Conservation (phyloP, 2,113 vertebrate species). For the Chionodraco myersi region DNA sequence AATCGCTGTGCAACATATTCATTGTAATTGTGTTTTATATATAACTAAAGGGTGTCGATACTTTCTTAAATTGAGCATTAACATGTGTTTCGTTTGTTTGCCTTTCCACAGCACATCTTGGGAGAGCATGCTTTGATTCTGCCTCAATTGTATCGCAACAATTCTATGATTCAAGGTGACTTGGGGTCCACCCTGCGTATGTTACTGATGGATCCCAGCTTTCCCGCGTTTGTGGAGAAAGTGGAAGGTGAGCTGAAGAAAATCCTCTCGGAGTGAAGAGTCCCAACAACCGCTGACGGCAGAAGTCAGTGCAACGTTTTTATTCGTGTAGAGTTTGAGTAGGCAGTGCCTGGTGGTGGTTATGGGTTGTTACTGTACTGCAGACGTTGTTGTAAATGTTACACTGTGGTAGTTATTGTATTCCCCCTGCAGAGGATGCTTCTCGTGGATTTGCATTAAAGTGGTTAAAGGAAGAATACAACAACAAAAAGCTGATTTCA, state of each 20-base stretch:
- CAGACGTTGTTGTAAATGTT: constrained; percentile 37
- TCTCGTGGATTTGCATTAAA: neutral
- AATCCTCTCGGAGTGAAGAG: constrained; percentile 80
- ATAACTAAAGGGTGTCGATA: neutral
- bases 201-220: constrained; percentile 91
- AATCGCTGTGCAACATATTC: neutral
- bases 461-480: constrained; percentile 13
- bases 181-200: constrained; percentile 86
- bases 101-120: constrained; percentile 82
- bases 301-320: constrained; percentile 37
- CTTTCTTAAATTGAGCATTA: neutral
- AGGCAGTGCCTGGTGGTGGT: constrained; percentile 45
- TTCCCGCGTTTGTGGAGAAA: constrained; percentile 91
- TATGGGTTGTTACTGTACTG: constrained; percentile 28
- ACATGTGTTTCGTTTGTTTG: neutral
- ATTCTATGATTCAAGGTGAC: constrained; percentile 70
- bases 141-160: constrained; percentile 63
- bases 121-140: constrained; percentile 70
- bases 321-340: constrained; percentile 43
- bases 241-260: constrained; percentile 89
- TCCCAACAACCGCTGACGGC: constrained; percentile 42
- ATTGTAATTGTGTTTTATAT: neutral
- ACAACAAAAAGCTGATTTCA: constrained; percentile 37
- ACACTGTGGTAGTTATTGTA: constrained; percentile 21
- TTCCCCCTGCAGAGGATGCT: constrained; percentile 1